Conservation (phyloP, 2,113 vertebrate genomes). For the Equus quagga region DNA sequence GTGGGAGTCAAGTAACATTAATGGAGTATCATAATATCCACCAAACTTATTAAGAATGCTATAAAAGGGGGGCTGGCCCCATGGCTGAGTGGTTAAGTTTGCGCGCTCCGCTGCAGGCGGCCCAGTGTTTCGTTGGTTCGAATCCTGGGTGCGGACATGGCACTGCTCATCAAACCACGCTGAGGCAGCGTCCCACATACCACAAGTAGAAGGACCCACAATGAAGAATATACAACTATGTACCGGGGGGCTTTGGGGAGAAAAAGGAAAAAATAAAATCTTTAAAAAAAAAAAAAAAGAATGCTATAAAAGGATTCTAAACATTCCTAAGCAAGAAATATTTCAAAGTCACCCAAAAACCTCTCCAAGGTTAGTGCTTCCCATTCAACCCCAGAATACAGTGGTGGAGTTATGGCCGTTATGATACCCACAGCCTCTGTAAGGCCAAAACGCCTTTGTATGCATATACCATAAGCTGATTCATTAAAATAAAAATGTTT, state of each 20-base stretch:
- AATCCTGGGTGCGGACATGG: no score
- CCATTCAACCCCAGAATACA: neutral
- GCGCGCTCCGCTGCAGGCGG: no score
- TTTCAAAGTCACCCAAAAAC: conserved; percentile 41
- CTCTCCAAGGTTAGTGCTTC: conserved; percentile 22
- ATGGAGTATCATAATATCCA: neutral
- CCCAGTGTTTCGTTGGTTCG: no score
- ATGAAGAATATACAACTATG: no score
- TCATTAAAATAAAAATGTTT: neutral
- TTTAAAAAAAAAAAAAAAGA: neutral
- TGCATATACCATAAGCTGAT: neutral
- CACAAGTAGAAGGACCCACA: no score
- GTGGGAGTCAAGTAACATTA: conserved; percentile 32
- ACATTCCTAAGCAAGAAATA: conserved; percentile 44
- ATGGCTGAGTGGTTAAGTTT: no score
- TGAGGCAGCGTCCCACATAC: no score
- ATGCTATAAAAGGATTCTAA: conserved; percentile 38
- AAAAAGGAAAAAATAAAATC: no score
- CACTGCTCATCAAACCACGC: no score
- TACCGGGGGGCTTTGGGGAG: no score
- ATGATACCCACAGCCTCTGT: neutral
- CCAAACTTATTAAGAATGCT: conserved; percentile 18
- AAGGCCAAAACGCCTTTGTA: neutral
- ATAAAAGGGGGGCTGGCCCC: neutral
- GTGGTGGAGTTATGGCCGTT: neutral